Percentiles rank a stretch among this genome's conserved stretches.
Evolutionary conservation across 2,113 vertebrate genomes (phyloP).

Genomic region (Leptobrachium leishanense): DNA sequence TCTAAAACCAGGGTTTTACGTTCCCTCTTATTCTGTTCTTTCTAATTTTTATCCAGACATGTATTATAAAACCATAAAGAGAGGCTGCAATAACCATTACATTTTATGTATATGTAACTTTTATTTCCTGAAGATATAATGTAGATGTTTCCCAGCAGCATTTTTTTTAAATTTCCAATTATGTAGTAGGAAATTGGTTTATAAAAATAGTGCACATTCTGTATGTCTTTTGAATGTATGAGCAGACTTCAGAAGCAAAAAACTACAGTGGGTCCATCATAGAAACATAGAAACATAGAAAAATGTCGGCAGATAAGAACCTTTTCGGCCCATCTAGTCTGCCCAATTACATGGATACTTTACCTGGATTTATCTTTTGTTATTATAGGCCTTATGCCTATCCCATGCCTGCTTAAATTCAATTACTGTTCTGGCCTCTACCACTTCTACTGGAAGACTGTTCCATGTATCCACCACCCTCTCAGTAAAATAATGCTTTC

Average conservation of each 20-base stretch:
- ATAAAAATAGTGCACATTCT: conserved; percentile 28
- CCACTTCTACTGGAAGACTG: no score
- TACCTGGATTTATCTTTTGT: no score
- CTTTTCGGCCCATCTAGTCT: no score
- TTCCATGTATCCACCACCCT: no score
- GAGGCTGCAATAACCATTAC: neutral
- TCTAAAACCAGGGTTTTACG: neutral
- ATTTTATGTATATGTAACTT: conserved; percentile 31
- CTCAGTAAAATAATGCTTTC: no score
- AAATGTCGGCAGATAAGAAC: no score
- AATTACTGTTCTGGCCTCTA: no score
- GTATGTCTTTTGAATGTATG: conserved; percentile 5
- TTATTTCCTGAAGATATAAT: conserved; percentile 24
- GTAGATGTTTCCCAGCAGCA: conserved; percentile 6
- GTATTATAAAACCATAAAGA: neutral
- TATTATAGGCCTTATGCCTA: no score
- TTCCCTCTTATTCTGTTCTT: neutral
- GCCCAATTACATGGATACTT: no score
- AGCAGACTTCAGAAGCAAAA: neutral
- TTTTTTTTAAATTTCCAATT: conserved; percentile 36
- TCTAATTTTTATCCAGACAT: neutral
- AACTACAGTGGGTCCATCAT: no score
- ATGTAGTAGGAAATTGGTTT: conserved; percentile 34
- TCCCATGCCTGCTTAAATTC: no score
- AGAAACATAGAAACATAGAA: no score